Conservation (phyloP, 2,113 vertebrate species). For the Plecturocebus donacophilus region DNA sequence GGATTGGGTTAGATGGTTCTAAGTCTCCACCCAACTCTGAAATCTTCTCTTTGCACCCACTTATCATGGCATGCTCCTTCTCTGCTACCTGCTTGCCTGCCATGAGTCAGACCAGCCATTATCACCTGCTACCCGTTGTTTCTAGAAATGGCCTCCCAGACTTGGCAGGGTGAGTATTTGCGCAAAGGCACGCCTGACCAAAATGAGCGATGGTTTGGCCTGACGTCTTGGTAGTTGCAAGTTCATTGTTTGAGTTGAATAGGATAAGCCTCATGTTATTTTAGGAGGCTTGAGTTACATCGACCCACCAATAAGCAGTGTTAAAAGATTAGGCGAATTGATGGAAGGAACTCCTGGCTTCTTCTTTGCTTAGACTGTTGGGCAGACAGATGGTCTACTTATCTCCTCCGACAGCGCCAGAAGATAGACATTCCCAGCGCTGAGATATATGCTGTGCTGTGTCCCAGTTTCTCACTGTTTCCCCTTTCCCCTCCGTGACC, state of each 20-base stretch:
- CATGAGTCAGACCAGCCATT: not conserved
- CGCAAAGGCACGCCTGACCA: not conserved
- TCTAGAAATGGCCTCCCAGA: not conserved
- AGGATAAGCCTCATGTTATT: not conserved
- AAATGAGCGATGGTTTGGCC: not conserved
- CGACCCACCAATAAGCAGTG: not conserved
- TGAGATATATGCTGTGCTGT: not conserved
- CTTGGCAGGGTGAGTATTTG: not conserved
- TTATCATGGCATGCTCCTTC: not conserved
- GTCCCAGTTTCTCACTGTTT: not conserved
- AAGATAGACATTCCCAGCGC: not conserved
- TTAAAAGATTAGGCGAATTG: constrained; percentile 24
- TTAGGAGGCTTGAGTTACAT: constrained; percentile 18
- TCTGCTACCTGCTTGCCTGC: not conserved
- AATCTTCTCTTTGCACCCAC: not conserved
- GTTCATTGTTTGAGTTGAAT: constrained; percentile 46
- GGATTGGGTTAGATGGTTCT: not conserved
- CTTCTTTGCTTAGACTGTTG: constrained; percentile 7
- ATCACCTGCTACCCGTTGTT: not conserved
- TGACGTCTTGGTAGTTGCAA: constrained; percentile 4
- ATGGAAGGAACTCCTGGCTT: not conserved
- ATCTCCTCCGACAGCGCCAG: not conserved
- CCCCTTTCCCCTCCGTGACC: not conserved
- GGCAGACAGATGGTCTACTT: not conserved
- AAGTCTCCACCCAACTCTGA: not conserved